A percentile compares a stretch with the other conserved stretches of the same genome.
Conservation (phyloP, 2,113 vertebrate species). For the Lanius collurio region DNA sequence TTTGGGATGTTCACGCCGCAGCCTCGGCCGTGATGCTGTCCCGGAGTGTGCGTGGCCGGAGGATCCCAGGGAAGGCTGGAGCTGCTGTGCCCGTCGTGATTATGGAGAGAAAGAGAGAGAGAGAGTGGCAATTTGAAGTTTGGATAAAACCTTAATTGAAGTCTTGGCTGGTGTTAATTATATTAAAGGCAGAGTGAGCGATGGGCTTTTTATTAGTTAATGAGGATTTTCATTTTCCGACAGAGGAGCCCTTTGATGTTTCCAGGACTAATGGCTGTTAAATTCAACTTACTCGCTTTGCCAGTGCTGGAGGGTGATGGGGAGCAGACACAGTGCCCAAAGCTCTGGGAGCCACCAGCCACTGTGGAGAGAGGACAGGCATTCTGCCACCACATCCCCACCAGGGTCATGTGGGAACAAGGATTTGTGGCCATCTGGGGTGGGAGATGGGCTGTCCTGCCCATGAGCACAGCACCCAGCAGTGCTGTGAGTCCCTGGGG, state of each 20-base stretch:
- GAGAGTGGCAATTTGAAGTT: conserved; percentile 39
- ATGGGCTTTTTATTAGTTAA: conserved; percentile 74
- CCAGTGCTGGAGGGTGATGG: background rate
- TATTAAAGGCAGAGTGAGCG: conserved; percentile 57
- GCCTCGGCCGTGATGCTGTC: background rate
- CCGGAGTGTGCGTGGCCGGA: accelerated
- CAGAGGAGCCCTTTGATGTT: conserved; percentile 54
- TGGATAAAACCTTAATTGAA: conserved; percentile 64
- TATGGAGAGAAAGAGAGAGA: background rate
- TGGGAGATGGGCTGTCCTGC: background rate
- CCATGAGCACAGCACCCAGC: background rate
- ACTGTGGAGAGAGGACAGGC: accelerated
- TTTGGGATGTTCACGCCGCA: background rate
- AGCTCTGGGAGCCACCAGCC: background rate
- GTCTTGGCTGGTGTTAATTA: conserved; percentile 70
- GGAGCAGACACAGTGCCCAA: background rate
- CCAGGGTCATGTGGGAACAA: accelerated
- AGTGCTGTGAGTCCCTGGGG: background rate
- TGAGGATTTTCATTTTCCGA: conserved; percentile 67
- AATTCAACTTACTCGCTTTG: conserved; percentile 28
- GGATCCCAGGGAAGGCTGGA: background rate
- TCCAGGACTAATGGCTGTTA: conserved; percentile 44
- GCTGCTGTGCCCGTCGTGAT: accelerated
- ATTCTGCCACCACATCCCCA: background rate
- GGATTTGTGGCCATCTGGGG: accelerated